Base-by-base conservation (phyloP, 2,797 vertebrate species). In the Typhlichthys subterraneus region DNA sequence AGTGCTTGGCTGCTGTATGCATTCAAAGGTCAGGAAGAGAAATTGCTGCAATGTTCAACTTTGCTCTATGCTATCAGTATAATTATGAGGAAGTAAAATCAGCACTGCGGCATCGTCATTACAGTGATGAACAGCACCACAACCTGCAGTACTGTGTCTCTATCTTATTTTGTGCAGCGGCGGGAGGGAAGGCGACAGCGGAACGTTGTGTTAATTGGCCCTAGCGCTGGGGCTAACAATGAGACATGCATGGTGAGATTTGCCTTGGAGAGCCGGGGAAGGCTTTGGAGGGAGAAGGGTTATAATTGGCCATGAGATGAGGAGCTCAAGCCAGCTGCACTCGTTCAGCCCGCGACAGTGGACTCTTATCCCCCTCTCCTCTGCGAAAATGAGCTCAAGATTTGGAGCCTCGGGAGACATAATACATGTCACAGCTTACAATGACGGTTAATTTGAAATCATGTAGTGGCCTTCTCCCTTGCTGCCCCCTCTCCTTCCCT, bases 171-270 rank as follows among this genome's bases (percentile, higher is more conserved):
- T 79, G 61, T n/a, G 19, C 70, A 38, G 63, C 50, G 1, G 64
- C 60, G 60, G 63, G 53, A 73, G 45, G 61, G 56, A 51, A 65
- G 54, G 50, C 77, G 63, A 51, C 69, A 77, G 73, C 91, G 87
- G 90, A 91, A 91, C 91, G 90, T 90, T 85, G 79, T 82, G 83
- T 84, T 89, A 90, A 89, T 89, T 90, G 88, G 86, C 89, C 85
- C 74, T 79, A 55, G 79, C 7, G 87, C 85, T 73, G 75, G 79
- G 80, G 76, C 79, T 67, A 81, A 88, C 86, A 89, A 91, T 88
- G 76, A 86, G 82, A 83, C 79, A 78, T 65, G 83, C 81, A 64
- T 80, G 83, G 83, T 50, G 83, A 86, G 84, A 84, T 84, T 85
- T 85, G 85, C 85, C 81, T 85, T 62, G 15, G 78, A 81, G 86